These are phyloP conservation scores for Notechis scutatus DNA, from an alignment of 2,113 vertebrate genomes.

Conservation along the genomic window DNA sequence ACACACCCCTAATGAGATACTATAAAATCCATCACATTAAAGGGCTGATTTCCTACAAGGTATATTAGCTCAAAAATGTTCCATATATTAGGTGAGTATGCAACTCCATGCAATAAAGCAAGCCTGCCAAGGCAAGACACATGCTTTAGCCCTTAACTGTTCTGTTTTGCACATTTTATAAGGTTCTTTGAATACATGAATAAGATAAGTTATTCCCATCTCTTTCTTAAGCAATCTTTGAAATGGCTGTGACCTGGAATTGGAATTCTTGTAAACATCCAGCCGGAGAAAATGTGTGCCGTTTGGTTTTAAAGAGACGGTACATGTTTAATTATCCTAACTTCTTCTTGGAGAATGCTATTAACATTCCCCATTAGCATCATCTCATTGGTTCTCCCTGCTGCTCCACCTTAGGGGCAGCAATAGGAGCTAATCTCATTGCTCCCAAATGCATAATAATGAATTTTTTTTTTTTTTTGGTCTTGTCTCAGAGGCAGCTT, in stretches of 20 bases:
- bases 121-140: conserved; percentile 75
- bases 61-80: conserved; percentile 80
- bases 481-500: conserved; percentile 75
- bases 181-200: conserved; percentile 83
- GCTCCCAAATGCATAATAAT: conserved; percentile 83
- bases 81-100: conserved; percentile 78
- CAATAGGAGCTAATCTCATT: conserved; percentile 81
- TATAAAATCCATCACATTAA: conserved; percentile 82
- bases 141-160: conserved; percentile 77
- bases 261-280: conserved; percentile 83
- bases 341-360: conserved; percentile 78
- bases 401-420: conserved; percentile 81
- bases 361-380: conserved; percentile 80
- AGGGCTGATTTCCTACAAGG: conserved; percentile 76
- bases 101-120: conserved; percentile 74
- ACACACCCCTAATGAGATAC: conserved; percentile 79
- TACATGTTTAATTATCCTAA: conserved; percentile 83
- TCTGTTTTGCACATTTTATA: conserved; percentile 81
- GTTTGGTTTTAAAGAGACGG: conserved; percentile 80
- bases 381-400: conserved; percentile 80
- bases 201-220: conserved; percentile 78
- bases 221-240: conserved; percentile 79
- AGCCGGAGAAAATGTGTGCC: conserved; percentile 77
- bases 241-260: conserved; percentile 82
- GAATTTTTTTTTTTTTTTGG: conserved; percentile 75